A percentile compares a stretch with the other conserved stretches of the same genome.
Evolutionary conservation across 2,888 invertebrate genomes (phyloP).

Genomic region (Glaucopsyche alexis): DNA sequence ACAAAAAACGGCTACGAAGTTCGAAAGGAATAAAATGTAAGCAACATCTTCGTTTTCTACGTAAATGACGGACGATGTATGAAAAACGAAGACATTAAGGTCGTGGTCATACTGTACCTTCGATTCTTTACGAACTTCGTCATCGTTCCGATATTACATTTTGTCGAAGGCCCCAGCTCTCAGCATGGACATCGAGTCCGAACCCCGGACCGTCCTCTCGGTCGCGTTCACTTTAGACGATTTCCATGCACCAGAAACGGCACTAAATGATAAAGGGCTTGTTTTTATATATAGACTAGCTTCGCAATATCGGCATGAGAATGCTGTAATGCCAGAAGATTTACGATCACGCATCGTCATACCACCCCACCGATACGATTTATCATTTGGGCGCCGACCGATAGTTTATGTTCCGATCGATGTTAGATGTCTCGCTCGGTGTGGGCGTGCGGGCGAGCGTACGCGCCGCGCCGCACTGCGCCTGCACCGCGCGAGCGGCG

Average conservation of each 20-base stretch:
- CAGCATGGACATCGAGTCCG: constrained; percentile 20
- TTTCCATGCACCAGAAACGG: constrained; percentile 67
- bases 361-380: constrained; percentile 58
- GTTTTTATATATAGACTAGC: constrained; percentile 54
- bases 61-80: too few relatives aligned
- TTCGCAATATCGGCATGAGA: constrained; percentile 64
- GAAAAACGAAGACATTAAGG: too few relatives aligned
- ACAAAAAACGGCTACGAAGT: too few relatives aligned
- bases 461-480: constrained; percentile 19
- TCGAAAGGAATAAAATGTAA: too few relatives aligned
- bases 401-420: constrained; percentile 59
- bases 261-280: constrained; percentile 79
- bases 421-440: constrained; percentile 64
- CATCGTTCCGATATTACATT: too few relatives aligned
- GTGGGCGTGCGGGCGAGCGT: constrained; percentile 41
- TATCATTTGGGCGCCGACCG: constrained; percentile 76
- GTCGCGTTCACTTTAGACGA: constrained; percentile 59
- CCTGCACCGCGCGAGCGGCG: constrained; percentile 50
- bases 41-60: too few relatives aligned
- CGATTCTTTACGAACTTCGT: too few relatives aligned
- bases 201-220: not conserved
- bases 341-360: constrained; percentile 48
- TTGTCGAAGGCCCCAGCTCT: not conserved
- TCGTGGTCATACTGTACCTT: too few relatives aligned
- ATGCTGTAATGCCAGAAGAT: constrained; percentile 49